These are phyloP conservation scores for Artibeus jamaicensis DNA, from an alignment of 2,797 vertebrate genomes.

Conservation along the genomic window DNA sequence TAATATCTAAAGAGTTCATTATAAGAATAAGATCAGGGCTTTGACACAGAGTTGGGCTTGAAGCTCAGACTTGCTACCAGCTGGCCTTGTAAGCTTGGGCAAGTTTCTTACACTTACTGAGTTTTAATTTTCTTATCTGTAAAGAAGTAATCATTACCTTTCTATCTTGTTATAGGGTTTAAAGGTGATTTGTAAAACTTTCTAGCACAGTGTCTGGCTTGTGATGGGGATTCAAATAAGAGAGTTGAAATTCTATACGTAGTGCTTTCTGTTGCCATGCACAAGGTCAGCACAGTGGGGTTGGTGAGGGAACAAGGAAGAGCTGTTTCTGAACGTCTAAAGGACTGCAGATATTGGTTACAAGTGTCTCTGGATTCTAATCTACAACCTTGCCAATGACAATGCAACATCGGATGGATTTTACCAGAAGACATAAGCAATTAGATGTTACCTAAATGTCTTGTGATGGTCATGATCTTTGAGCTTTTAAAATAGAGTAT, in stretches of 20 bases:
- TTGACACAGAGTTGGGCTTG: neutral
- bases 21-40: neutral
- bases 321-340: neutral
- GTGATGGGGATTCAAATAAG: neutral
- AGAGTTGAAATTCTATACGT: neutral
- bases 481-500: neutral
- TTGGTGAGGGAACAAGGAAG: neutral
- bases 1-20: neutral
- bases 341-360: neutral
- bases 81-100: neutral
- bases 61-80: neutral
- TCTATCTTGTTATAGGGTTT: neutral
- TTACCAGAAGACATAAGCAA: neutral
- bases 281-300: neutral
- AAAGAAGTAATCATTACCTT: neutral
- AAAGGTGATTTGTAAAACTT: neutral
- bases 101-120: neutral
- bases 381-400: neutral
- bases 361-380: neutral
- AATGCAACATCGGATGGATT: neutral
- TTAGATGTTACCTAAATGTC: neutral
- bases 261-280: neutral
- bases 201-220: neutral
- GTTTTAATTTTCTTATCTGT: conserved; percentile 22
- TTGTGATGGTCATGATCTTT: neutral